Percentiles rank a stretch among this genome's conserved stretches.
phyloP scores from a whole-genome alignment of 2,888 invertebrate species.

The Philhelius pedissequus region DNA sequence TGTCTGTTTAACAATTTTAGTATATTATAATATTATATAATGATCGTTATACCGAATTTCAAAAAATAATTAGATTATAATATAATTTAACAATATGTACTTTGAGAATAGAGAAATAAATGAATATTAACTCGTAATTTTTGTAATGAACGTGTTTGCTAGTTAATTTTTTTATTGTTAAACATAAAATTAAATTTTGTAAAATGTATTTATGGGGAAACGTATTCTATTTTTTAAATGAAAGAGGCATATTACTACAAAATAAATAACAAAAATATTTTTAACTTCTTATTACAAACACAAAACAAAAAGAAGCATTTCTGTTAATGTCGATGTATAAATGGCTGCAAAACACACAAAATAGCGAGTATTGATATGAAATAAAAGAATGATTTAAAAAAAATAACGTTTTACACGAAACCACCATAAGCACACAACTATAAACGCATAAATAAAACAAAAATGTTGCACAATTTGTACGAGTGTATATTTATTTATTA shows the following conservation, averaged over 20 bases:
- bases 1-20: no score
- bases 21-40: constrained; percentile 7
- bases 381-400: background rate
- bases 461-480: constrained; percentile 60
- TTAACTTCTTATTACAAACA: background rate
- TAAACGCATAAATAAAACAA: background rate
- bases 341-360: constrained; percentile 37
- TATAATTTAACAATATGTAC: constrained; percentile 10
- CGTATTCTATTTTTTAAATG: constrained; percentile 4
- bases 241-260: constrained; percentile 22
- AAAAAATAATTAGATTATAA: constrained; percentile 37
- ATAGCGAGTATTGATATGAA: constrained; percentile 2
- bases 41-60: constrained; percentile 29
- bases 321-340: background rate
- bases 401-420: constrained; percentile 6
- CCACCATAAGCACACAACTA: constrained; percentile 16
- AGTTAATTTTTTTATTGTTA: background rate
- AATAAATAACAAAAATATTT: background rate
- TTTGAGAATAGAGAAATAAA: constrained; percentile 3
- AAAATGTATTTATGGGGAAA: background rate
- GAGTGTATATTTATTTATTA: constrained; percentile 46
- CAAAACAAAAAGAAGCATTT: background rate
- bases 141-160: background rate
- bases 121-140: background rate
- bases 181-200: background rate